Evolutionary conservation across 1,140 invertebrate genomes (phyloP).

Genomic region (Euura lappo): DNA sequence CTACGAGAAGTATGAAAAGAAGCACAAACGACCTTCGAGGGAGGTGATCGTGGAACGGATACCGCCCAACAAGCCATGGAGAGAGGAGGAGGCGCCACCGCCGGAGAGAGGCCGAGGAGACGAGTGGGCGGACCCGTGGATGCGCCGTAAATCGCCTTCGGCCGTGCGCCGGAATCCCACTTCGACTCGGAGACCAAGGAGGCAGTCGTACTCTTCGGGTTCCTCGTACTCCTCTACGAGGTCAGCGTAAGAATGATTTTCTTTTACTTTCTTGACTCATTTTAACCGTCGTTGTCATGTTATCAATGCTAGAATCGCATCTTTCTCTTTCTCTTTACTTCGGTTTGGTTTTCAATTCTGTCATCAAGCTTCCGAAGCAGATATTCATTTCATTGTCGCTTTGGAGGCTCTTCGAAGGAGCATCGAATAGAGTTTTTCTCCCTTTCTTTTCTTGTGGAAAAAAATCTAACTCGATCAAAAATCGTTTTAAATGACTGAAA

Average conservation of each 20-base stretch:
- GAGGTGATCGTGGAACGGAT: conserved; percentile 81
- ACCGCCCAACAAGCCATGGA: conserved; percentile 61
- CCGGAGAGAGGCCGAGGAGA: conserved; percentile 68
- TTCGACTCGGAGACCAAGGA: conserved; percentile 58
- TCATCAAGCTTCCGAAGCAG: no score
- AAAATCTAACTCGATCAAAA: no score
- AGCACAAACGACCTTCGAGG: conserved; percentile 70
- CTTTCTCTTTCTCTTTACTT: no score
- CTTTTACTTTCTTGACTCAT: not conserved
- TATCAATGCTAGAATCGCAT: not conserved
- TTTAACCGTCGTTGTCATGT: not conserved
- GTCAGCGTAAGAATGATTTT: conserved; percentile 47
- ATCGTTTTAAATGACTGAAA: no score
- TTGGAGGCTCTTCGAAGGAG: no score
- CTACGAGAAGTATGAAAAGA: conserved; percentile 61
- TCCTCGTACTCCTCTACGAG: conserved; percentile 78
- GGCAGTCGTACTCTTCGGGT: conserved; percentile 76
- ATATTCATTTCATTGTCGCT: no score
- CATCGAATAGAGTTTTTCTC: no score
- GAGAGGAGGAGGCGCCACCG: conserved; percentile 51
- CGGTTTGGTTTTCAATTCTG: no score
- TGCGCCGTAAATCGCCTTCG: conserved; percentile 75
- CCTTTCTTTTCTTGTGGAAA: no score
- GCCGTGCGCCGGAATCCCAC: conserved; percentile 59
- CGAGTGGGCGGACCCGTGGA: conserved; percentile 95